Percentiles rank a stretch among this genome's conserved stretches.
Evolutionary conservation across 2,113 vertebrate species (phyloP).

Genomic region (Phylloscopus trochilus): DNA sequence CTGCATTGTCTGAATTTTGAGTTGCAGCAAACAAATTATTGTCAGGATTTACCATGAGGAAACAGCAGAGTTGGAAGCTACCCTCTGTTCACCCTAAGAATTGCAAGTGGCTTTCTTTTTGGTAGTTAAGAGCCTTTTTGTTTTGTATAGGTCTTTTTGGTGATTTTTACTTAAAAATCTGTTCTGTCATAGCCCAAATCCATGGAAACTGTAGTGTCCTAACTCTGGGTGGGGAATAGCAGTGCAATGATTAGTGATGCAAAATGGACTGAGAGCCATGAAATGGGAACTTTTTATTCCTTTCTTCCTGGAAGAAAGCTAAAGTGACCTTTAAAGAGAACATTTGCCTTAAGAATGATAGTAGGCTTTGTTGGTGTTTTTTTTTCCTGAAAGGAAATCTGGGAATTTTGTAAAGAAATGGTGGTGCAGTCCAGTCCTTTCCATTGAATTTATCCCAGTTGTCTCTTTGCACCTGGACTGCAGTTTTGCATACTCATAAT

Average conservation of each 20-base stretch:
- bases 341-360: slow-evolving; percentile 53
- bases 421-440: not conserved
- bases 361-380: not conserved
- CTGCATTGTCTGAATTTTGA: not conserved
- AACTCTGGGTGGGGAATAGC: not conserved
- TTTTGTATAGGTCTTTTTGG: slow-evolving; percentile 44
- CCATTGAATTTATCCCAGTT: not conserved
- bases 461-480: not conserved
- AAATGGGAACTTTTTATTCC: not conserved
- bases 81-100: not conserved
- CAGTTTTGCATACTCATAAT: not conserved
- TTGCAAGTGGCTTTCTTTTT: slow-evolving; percentile 48
- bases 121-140: slow-evolving; percentile 32
- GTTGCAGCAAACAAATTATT: not conserved
- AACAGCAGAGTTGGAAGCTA: not conserved
- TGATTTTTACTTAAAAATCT: slow-evolving; percentile 20
- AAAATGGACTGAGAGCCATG: not conserved
- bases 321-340: slow-evolving; percentile 56
- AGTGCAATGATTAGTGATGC: slow-evolving; percentile 31
- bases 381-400: not conserved
- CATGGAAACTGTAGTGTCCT: not conserved
- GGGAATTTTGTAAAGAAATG: not conserved
- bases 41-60: not conserved
- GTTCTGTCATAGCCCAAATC: slow-evolving; percentile 12
- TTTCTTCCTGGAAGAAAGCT: slow-evolving; percentile 41